Percentiles rank a stretch among this genome's conserved stretches.
Evolutionary conservation across 1,140 invertebrate species (phyloP).

Genomic region (Cotesia typhae): DNA sequence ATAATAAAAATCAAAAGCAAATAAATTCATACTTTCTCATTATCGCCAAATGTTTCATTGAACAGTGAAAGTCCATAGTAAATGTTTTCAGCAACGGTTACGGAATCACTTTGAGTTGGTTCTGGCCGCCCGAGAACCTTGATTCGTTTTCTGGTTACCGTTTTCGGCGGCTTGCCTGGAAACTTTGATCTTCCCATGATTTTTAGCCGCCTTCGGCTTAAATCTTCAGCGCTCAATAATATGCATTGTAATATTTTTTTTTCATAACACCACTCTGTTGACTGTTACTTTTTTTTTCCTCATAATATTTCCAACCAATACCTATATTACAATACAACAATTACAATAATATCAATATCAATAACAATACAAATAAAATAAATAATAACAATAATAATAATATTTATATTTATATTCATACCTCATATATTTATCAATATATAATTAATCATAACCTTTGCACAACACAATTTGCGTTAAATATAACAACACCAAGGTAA

Average conservation of each 20-base stretch:
- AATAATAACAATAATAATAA: no score
- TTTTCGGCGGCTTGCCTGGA: constrained; percentile 85
- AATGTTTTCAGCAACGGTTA: constrained; percentile 67
- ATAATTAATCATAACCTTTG: no score
- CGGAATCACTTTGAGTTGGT: constrained; percentile 64
- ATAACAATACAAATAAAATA: no score
- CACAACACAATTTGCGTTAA: background rate
- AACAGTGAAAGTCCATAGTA: constrained; percentile 64
- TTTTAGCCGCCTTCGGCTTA: constrained; percentile 40
- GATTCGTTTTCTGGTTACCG: constrained; percentile 82
- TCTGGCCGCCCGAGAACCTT: constrained; percentile 74
- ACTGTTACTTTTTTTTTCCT: no score
- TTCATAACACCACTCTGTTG: constrained; percentile 39
- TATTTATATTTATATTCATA: no score
- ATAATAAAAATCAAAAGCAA: constrained; percentile 20
- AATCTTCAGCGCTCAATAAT: constrained; percentile 49
- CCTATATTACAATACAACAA: background rate
- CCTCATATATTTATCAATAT: no score
- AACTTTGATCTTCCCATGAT: constrained; percentile 78
- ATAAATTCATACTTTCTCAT: constrained; percentile 58
- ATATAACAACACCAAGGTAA: background rate
- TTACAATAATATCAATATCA: no score
- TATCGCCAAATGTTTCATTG: constrained; percentile 58
- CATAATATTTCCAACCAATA: no score
- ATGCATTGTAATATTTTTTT: constrained; percentile 53